Conservation (phyloP, 2,113 vertebrate genomes). For the Psophia crepitans region DNA sequence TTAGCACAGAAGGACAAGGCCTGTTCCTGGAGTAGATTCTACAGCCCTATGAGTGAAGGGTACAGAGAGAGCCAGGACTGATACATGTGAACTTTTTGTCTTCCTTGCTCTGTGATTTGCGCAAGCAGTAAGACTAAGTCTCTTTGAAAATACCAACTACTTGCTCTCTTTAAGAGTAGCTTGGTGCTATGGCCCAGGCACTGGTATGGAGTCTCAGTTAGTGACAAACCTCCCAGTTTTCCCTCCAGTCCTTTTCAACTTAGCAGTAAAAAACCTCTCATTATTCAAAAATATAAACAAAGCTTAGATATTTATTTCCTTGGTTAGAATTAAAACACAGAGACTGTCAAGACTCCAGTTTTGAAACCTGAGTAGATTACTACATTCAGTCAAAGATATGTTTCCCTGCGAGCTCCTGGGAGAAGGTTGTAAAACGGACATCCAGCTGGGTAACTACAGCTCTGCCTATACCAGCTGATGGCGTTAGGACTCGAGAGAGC, state of each 20-base stretch:
- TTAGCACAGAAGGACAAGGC: neutral
- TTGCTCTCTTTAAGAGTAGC: neutral
- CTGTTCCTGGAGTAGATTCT: neutral
- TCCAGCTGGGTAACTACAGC: neutral
- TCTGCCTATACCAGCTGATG: neutral
- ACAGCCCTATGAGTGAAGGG: neutral
- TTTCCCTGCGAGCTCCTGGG: neutral
- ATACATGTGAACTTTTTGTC: neutral
- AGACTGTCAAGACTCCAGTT: neutral
- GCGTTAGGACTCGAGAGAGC: neutral
- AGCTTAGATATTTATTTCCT: neutral
- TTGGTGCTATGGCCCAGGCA: neutral
- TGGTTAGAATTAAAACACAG: neutral
- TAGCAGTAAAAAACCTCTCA: neutral
- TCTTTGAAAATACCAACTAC: neutral
- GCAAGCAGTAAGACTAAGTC: neutral
- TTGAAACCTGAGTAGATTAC: neutral
- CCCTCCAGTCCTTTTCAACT: neutral
- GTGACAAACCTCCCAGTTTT: neutral
- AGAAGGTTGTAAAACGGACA: neutral
- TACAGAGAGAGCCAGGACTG: neutral
- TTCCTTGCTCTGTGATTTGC: neutral
- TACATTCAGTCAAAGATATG: neutral
- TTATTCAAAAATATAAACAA: neutral
- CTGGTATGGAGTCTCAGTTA: neutral